phyloP scores from a whole-genome alignment of 2,888 invertebrate species.

The Perithous albicinctus region DNA sequence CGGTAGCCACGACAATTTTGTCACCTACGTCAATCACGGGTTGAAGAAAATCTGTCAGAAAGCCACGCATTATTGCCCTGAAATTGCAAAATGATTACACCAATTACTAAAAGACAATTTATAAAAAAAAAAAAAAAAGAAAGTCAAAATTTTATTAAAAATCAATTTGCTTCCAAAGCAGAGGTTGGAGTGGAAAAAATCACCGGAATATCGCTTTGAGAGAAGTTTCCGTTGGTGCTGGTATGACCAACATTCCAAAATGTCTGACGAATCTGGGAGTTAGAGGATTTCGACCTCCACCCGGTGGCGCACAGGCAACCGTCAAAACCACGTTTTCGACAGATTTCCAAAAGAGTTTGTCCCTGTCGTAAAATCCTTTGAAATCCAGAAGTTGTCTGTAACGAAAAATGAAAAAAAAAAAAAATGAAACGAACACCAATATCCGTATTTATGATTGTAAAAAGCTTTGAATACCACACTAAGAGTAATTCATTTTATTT shows the following conservation, averaged over 20 bases:
- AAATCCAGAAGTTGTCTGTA: slow-evolving; percentile 91
- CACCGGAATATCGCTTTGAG: slow-evolving; percentile 91
- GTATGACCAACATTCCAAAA: slow-evolving; percentile 94
- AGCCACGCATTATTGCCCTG: slow-evolving; percentile 90
- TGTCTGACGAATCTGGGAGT: slow-evolving; percentile 94
- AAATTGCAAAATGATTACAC: slow-evolving; percentile 54
- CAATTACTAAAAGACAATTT: slow-evolving; percentile 28
- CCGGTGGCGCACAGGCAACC: slow-evolving; percentile 95
- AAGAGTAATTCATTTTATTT: no score
- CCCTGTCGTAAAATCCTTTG: slow-evolving; percentile 94
- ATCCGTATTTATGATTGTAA: no score
- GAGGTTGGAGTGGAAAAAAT: slow-evolving; percentile 14
- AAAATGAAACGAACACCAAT: neutral
- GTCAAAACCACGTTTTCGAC: slow-evolving; percentile 93
- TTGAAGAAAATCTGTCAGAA: slow-evolving; percentile 91
- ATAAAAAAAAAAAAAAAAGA: neutral
- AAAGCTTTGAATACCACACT: no score
- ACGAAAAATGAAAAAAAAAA: slow-evolving; percentile 36
- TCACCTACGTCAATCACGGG: slow-evolving; percentile 89
- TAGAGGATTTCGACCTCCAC: slow-evolving; percentile 94
- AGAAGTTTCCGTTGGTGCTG: slow-evolving; percentile 91
- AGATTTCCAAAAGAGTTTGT: slow-evolving; percentile 95
- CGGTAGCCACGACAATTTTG: slow-evolving; percentile 90
- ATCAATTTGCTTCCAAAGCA: neutral
- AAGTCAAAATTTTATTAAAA: neutral